Conservation (phyloP, 1,140 invertebrate species). For the Pantala flavescens region DNA sequence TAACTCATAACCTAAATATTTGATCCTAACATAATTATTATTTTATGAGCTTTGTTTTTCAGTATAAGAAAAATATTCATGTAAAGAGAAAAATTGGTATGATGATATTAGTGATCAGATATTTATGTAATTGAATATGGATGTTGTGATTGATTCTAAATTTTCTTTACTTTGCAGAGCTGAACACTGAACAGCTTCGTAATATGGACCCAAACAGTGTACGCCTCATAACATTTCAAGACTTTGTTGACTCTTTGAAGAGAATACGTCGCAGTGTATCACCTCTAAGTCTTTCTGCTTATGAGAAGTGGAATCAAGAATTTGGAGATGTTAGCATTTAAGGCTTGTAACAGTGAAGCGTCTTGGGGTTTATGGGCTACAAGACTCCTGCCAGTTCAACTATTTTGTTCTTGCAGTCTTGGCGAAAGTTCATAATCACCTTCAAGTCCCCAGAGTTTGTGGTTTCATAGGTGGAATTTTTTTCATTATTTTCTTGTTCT, state of each 20-base stretch:
- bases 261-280: slow-evolving; percentile 85
- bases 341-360: slow-evolving; percentile 5
- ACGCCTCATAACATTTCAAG: slow-evolving; percentile 72
- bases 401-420: too few species aligned
- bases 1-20: too few species aligned
- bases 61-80: too few species aligned
- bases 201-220: slow-evolving; percentile 69
- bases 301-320: slow-evolving; percentile 88
- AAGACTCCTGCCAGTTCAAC: too few species aligned
- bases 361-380: too few species aligned
- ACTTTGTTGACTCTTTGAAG: slow-evolving; percentile 84
- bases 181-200: slow-evolving; percentile 77
- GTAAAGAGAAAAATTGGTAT: too few species aligned
- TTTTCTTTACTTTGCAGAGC: slow-evolving; percentile 44
- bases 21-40: too few species aligned
- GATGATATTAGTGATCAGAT: too few species aligned
- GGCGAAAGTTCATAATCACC: too few species aligned
- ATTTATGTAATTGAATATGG: too few species aligned
- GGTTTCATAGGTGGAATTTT: neutral
- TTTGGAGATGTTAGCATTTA: slow-evolving; percentile 77
- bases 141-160: too few species aligned
- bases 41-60: too few species aligned
- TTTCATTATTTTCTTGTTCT: neutral
- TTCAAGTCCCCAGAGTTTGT: neutral
- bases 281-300: slow-evolving; percentile 67